A percentile compares a stretch with the other conserved stretches of the same genome.
Evolutionary conservation across 2,888 invertebrate genomes (phyloP).

Genomic region (Silvanus unidentatus): DNA sequence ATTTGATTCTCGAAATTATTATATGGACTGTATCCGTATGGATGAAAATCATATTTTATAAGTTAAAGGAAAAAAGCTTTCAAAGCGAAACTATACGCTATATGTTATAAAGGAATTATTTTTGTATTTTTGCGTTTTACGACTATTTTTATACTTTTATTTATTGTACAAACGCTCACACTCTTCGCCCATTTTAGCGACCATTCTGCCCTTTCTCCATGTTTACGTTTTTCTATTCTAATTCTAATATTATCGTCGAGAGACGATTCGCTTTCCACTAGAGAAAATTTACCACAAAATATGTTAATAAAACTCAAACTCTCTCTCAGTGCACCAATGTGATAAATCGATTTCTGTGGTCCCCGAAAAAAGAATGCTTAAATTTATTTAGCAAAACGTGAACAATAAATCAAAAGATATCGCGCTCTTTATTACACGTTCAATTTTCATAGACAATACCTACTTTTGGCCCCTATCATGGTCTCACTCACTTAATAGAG

Average conservation of each 20-base stretch:
- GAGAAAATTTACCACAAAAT: too few relatives aligned
- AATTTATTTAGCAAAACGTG: neutral
- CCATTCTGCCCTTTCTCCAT: too few relatives aligned
- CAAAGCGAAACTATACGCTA: slow-evolving; percentile 36
- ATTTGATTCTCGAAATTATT: slow-evolving; percentile 50
- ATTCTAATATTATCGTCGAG: too few relatives aligned
- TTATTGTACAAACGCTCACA: slow-evolving; percentile 8
- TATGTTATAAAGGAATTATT: slow-evolving; percentile 37
- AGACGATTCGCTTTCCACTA: too few relatives aligned
- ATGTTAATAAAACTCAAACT: too few relatives aligned
- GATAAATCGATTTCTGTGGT: too few relatives aligned
- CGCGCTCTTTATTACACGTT: neutral
- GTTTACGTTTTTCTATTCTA: too few relatives aligned
- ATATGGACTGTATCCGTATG: slow-evolving; percentile 51
- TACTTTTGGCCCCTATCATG: neutral
- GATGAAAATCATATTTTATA: slow-evolving; percentile 49
- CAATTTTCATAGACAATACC: neutral
- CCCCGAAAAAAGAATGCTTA: neutral
- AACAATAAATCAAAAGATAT: slow-evolving; percentile 1
- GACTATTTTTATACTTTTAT: slow-evolving; percentile 37
- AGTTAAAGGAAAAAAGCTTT: slow-evolving; percentile 33
- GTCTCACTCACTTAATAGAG: slow-evolving; percentile 32
- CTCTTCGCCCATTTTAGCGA: too few relatives aligned
- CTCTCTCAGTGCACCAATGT: too few relatives aligned
- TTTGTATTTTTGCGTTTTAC: slow-evolving; percentile 36